Evolutionary conservation across 1,140 invertebrate species (phyloP), one percentile per base, ranked within the genome.

Genomic region (Drosophila pectinifera): DNA sequence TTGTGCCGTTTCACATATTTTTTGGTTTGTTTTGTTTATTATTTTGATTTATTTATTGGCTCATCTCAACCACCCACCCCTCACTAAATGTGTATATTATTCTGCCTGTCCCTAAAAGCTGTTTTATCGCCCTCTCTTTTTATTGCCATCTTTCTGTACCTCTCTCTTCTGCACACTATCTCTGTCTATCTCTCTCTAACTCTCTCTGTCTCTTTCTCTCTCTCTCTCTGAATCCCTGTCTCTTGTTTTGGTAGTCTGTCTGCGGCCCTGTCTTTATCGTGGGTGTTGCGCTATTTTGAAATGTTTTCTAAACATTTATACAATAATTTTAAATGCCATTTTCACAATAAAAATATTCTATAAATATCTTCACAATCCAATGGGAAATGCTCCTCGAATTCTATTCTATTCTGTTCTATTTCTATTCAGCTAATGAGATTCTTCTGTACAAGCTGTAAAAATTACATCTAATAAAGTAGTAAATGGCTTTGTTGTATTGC

Each of bases 291-390:
- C 61, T 77, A 49, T 85, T 82, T 78, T 64, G 38, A 78, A 85
- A 81, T 82, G 69, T 78, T 75, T 88, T 56, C 45, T 56, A 82
- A 85, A 82, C 64, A 86, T 86, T 86, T 64, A 57, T 62, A 58
- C 57, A 75, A 48, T 68, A 78, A 78, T 78, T 81, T 77, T 46
- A 53, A 70, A 78, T 81, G 46, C 67, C 78, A 73, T 76, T 80
- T 81, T 58, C 82, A 80, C 57, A 64, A 75, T 78, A 61, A 75
- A 68, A 63, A 77, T 43, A 53, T 78, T 67, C 46, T 78, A 63
- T 39, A 61, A 63, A 46, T 53, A 36, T 70, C 48, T 53, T 56
- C 55, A 38, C 58, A 54, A 16, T 26, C n/a, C 5, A 22, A 38
- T 61, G 56, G 13, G 45, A 7, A 57, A 48, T 20, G 16, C n/a